Percentiles rank a stretch among this genome's conserved stretches.
Evolutionary conservation across 2,113 vertebrate species (phyloP).

Genomic region (Zosterops pallidus): DNA sequence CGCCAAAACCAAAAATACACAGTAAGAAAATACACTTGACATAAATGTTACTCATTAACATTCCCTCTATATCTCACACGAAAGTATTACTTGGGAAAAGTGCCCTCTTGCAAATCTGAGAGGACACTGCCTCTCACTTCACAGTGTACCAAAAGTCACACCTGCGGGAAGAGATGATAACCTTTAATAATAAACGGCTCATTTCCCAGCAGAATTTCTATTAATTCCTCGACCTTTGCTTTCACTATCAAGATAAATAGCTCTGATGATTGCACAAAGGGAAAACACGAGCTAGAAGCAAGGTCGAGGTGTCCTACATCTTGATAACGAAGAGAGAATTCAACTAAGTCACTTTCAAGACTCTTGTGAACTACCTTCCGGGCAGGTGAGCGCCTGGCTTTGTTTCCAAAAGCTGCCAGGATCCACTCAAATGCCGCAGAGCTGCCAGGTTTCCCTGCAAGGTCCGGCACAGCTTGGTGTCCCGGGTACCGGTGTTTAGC

Average conservation of each 20-base stretch:
- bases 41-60: constrained; percentile 12
- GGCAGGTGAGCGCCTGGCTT: not conserved
- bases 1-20: not conserved
- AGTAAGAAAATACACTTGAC: not conserved
- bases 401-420: not conserved
- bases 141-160: not conserved
- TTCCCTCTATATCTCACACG: not conserved
- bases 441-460: not conserved
- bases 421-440: not conserved
- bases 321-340: not conserved
- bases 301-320: not conserved
- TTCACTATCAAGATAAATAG: not conserved
- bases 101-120: not conserved
- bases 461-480: not conserved
- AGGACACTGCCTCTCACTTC: not conserved
- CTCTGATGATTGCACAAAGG: not conserved
- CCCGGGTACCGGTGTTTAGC: not conserved
- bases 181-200: not conserved
- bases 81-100: not conserved
- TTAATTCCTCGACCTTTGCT: not conserved
- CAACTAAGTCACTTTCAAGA: not conserved
- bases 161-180: not conserved
- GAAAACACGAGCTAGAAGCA: not conserved
- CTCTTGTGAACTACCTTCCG: not conserved
- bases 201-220: not conserved